Percentiles rank a stretch among this genome's conserved stretches.
phyloP scores from a whole-genome alignment of 2,113 vertebrate genomes.

The Oophaga pumilio region DNA sequence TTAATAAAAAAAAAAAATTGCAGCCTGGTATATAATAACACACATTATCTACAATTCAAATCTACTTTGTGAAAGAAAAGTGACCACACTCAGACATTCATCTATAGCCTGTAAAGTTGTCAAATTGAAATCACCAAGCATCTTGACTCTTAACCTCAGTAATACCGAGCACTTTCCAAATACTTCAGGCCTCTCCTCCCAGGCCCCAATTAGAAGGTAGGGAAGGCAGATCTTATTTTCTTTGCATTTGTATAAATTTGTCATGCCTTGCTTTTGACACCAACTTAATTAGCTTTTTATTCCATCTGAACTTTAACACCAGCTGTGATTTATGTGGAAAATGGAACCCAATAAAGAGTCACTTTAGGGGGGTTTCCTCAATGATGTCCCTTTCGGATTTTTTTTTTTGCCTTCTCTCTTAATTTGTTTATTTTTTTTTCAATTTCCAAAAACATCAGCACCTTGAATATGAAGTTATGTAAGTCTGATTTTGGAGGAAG shows the following conservation, averaged over 20 bases:
- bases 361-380: slow-evolving; percentile 31
- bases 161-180: slow-evolving; percentile 59
- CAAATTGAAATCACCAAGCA: slow-evolving; percentile 50
- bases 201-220: slow-evolving; percentile 57
- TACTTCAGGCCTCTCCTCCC: slow-evolving; percentile 56
- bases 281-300: slow-evolving; percentile 61
- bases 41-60: slow-evolving; percentile 38
- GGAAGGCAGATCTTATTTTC: slow-evolving; percentile 60
- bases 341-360: slow-evolving; percentile 56
- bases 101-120: slow-evolving; percentile 56
- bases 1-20: slow-evolving; percentile 46
- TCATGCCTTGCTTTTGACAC: slow-evolving; percentile 56
- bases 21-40: background rate
- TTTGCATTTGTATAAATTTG: slow-evolving; percentile 58
- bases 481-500: slow-evolving; percentile 68
- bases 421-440: slow-evolving; percentile 51
- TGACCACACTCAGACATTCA: slow-evolving; percentile 7
- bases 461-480: slow-evolving; percentile 63
- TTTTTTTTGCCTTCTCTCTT: background rate
- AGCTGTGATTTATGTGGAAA: slow-evolving; percentile 55
- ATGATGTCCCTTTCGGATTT: slow-evolving; percentile 5
- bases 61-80: slow-evolving; percentile 48
- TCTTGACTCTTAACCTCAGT: slow-evolving; percentile 61
- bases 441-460: slow-evolving; percentile 63
- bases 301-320: slow-evolving; percentile 57